Conservation (phyloP, 2,113 vertebrate species). For the Pterocles burchelli region DNA sequence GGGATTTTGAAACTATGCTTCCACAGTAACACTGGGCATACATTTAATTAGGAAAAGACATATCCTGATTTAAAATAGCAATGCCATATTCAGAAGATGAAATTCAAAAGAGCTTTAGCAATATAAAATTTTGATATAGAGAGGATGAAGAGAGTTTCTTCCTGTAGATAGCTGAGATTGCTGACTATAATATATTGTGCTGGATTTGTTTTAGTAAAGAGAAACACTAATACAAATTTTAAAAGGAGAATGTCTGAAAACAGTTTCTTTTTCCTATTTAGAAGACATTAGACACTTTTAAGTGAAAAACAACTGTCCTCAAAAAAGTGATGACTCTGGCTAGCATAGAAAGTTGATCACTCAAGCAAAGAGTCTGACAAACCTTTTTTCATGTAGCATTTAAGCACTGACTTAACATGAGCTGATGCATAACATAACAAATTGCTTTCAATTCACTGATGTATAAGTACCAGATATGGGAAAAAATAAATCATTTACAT, state of each 20-base stretch:
- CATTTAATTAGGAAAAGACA: neutral
- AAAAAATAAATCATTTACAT: neutral
- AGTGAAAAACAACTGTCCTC: neutral
- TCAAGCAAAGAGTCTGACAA: neutral
- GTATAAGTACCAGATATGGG: neutral
- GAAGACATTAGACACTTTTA: neutral
- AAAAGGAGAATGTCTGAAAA: neutral
- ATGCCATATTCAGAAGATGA: neutral
- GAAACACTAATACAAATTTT: neutral
- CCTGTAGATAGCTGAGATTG: neutral
- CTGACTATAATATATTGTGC: neutral
- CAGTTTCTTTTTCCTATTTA: neutral
- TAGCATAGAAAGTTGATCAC: neutral
- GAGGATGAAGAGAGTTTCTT: neutral
- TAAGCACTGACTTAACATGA: neutral
- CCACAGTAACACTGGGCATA: neutral
- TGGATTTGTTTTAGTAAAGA: neutral
- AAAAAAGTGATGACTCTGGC: neutral
- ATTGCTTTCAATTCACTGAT: neutral
- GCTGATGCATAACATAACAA: neutral
- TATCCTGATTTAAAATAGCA: neutral
- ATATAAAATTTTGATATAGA: neutral
- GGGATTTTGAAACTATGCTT: neutral
- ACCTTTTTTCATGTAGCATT: neutral
- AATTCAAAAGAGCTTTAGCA: neutral